These are phyloP conservation scores for Sialis fuliginosa DNA, from an alignment of 2,888 invertebrate genomes.

Conservation along the genomic window DNA sequence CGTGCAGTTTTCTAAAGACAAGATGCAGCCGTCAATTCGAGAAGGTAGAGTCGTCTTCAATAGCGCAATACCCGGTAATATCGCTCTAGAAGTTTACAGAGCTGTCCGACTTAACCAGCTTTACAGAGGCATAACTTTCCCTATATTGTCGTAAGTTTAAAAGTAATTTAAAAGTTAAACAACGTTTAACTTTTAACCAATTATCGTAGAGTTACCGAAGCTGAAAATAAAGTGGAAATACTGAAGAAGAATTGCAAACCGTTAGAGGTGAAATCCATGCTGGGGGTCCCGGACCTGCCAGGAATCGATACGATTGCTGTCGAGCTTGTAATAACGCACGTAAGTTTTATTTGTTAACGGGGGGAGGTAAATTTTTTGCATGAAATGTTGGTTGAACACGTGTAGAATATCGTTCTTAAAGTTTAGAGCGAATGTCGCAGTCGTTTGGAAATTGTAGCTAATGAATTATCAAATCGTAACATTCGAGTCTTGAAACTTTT, in stretches of 20 bases:
- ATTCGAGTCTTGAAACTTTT: too few relatives aligned
- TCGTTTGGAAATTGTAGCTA: too few relatives aligned
- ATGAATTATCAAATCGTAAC: too few relatives aligned
- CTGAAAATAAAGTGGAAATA: not conserved
- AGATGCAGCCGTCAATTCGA: constrained; percentile 15
- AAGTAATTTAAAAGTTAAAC: too few relatives aligned
- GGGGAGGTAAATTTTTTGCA: too few relatives aligned
- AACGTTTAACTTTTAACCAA: too few relatives aligned
- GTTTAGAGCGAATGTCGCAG: too few relatives aligned
- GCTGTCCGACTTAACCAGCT: constrained; percentile 50
- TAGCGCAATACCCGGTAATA: constrained; percentile 35
- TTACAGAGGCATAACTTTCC: constrained; percentile 31
- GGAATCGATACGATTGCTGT: not conserved
- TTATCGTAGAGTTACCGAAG: not conserved
- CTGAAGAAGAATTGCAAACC: not conserved
- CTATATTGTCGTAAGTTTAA: constrained; percentile 39
- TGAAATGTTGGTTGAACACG: too few relatives aligned
- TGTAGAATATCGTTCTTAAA: too few relatives aligned
- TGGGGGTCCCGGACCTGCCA: not conserved
- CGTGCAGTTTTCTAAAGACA: constrained; percentile 39
- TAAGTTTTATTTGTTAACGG: too few relatives aligned
- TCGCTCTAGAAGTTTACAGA: constrained; percentile 51
- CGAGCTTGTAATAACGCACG: too few relatives aligned
- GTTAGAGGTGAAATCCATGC: not conserved
- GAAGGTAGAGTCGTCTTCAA: constrained; percentile 22